These are phyloP conservation scores for Ceyx melanurus DNA, from an alignment of 2,113 vertebrate species.

Conservation along the genomic window DNA sequence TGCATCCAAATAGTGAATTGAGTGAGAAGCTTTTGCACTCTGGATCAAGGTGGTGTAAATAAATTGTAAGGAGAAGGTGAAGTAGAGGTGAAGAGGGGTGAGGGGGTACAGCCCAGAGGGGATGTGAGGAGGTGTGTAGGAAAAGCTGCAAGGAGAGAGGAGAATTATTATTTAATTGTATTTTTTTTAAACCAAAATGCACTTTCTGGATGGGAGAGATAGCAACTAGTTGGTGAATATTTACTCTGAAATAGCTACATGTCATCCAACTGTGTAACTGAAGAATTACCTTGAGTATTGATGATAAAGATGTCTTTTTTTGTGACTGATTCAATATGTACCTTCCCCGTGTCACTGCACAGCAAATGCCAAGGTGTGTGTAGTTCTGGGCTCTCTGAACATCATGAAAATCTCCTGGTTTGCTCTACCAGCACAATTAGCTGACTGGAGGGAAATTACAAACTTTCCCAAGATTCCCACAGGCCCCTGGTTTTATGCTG, in stretches of 20 bases:
- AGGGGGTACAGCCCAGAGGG: too few relatives aligned
- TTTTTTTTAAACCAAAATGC: background rate
- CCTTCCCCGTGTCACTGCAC: background rate
- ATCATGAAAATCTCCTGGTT: background rate
- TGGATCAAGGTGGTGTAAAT: background rate
- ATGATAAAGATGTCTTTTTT: background rate
- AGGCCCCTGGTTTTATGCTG: background rate
- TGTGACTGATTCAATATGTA: background rate
- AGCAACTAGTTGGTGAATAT: background rate
- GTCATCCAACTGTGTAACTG: background rate
- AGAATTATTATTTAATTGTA: background rate
- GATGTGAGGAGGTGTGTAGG: background rate
- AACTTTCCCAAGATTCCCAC: background rate
- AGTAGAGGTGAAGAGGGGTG: too few relatives aligned
- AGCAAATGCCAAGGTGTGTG: background rate
- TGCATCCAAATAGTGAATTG: background rate
- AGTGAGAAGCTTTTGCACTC: background rate
- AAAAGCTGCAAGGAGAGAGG: background rate
- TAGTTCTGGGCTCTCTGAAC: background rate
- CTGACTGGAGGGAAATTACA: background rate
- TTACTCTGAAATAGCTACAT: rapidly evolving
- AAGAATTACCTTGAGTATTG: background rate
- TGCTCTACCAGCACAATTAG: background rate
- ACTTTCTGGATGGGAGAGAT: background rate
- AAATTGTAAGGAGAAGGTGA: background rate